phyloP scores from a whole-genome alignment of 2,888 invertebrate genomes.

The Anthrax anthrax region DNA sequence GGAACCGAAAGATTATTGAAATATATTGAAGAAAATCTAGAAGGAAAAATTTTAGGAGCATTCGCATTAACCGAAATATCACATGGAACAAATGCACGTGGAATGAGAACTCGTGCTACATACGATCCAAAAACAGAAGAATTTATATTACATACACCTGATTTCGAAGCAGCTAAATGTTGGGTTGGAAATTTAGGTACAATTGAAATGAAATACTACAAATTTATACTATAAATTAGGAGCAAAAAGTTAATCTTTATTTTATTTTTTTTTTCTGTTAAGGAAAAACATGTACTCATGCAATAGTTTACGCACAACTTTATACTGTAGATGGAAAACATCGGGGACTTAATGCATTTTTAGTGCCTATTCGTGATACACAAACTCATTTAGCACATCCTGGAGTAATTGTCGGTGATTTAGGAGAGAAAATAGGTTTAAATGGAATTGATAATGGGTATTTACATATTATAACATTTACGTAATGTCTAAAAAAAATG shows the following conservation, averaged over 20 bases:
- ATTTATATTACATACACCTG: constrained; percentile 58
- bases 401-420: constrained; percentile 77
- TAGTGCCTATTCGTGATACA: constrained; percentile 72
- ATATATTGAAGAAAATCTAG: constrained; percentile 35
- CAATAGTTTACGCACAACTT: constrained; percentile 79
- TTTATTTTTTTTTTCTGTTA: constrained; percentile 20
- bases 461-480: no score
- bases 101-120: constrained; percentile 73
- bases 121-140: constrained; percentile 57
- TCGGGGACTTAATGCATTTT: constrained; percentile 81
- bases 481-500: no score
- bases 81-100: constrained; percentile 82
- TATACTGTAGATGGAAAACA: constrained; percentile 59
- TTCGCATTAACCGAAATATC: constrained; percentile 83
- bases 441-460: constrained; percentile 83
- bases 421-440: constrained; percentile 84
- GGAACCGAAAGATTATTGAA: constrained; percentile 49
- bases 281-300: constrained; percentile 70
- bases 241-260: constrained; percentile 4
- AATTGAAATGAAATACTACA: no score
- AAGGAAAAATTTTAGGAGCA: constrained; percentile 62
- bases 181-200: constrained; percentile 44
- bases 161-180: constrained; percentile 65
- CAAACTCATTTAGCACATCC: constrained; percentile 62
- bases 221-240: neutral